Evolutionary conservation across 2,888 invertebrate genomes (phyloP), one percentile per base, ranked within the genome.

Genomic region (Boloria selene): DNA sequence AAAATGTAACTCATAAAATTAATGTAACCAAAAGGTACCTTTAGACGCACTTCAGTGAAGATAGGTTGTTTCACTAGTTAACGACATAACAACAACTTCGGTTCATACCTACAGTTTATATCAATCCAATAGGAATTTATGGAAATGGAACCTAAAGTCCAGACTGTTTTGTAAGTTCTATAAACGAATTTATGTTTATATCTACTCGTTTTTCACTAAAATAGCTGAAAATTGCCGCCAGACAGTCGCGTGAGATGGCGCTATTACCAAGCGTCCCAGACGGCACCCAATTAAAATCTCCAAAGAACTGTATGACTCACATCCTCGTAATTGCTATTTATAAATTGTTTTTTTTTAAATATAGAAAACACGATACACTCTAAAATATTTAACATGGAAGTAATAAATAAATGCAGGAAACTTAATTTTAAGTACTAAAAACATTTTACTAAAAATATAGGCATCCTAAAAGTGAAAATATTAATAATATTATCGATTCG

Each of bases 161-260:
- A 13, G 31, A 38, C 31, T 31, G 31, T 31, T 31, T 6, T 31
- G 31, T 38, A 38, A 47, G 7, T n/a, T 47, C n/a, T 47, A 4
- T 13, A 14, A 47, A n/a, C 4, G n/a, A 47, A 47, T 13, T 13
- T 7, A 14, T 47, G 26, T 26, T 26, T 14, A 13, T 52, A 26
- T 14, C 26, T 13, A n/a, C n/a, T 47, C 2, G 5, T 47, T 22
- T n/a, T n/a, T n/a, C 31, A 10, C 31, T n/a, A 50, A 13, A 13
- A 50, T 50, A 14, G 13, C 50, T 13, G 17, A 5, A 22, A 22
- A 4, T 18, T 18, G 31, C 49, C 51, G 64, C 44, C 51, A 53
- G 62, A 54, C 54, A 3, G 49, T 47, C 51, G 64, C 64, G 64
- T 64, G 63, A 14, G 52, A 52, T 50, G 59, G 49, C 13, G 13